Evolutionary conservation across 2,888 invertebrate genomes (phyloP).

Genomic region (Amaurobius ferox): DNA sequence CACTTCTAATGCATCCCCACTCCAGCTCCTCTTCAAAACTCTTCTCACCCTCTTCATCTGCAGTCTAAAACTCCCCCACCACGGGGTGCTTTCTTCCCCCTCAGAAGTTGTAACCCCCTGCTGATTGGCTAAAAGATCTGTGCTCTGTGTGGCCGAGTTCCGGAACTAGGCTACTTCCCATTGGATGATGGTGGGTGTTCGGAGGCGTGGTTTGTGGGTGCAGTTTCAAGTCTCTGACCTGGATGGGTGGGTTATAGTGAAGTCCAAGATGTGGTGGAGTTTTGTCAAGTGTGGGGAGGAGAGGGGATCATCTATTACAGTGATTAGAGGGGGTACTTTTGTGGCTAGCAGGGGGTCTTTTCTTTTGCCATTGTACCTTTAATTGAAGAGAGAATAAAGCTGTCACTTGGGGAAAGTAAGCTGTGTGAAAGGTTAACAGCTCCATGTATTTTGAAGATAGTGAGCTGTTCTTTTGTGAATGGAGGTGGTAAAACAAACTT

Average conservation of each 20-base stretch:
- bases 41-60: conserved; percentile 41
- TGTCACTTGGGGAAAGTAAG: not conserved
- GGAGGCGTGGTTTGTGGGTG: conserved; percentile 17
- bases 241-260: conserved; percentile 36
- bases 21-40: conserved; percentile 26
- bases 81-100: not conserved
- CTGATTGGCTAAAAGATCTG: conserved; percentile 1
- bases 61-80: not conserved
- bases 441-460: not conserved
- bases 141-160: conserved; percentile 28
- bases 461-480: too few relatives aligned
- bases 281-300: conserved; percentile 20
- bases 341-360: not conserved
- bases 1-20: not conserved
- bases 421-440: not conserved
- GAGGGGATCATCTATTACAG: conserved; percentile 58
- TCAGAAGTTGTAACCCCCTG: conserved; percentile 17
- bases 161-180: conserved; percentile 13
- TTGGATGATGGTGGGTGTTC: conserved; percentile 6
- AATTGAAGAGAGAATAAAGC: conserved; percentile 15
- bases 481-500: too few relatives aligned
- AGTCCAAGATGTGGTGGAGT: conserved; percentile 40
- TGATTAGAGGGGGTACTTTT: conserved; percentile 39
- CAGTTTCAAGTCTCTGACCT: not conserved
- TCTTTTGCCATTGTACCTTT: not conserved